These are phyloP conservation scores for Pipistrellus nathusii DNA, from an alignment of 2,797 vertebrate genomes.

Conservation along the genomic window DNA sequence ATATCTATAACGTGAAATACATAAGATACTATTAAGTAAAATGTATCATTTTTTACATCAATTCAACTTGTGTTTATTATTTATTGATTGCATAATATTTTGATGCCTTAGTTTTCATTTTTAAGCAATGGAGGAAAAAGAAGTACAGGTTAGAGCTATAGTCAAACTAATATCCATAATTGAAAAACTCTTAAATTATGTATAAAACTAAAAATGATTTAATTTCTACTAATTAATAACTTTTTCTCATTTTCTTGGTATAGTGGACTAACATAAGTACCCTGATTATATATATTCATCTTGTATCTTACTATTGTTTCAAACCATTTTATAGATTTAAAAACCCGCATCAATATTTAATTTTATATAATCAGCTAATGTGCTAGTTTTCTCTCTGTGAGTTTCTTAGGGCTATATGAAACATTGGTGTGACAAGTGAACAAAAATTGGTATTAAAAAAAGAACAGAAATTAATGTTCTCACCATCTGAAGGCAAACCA, in stretches of 20 bases:
- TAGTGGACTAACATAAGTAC: background rate
- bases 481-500: background rate
- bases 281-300: background rate
- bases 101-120: background rate
- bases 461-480: background rate
- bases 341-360: background rate
- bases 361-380: background rate
- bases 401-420: background rate
- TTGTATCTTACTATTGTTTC: background rate
- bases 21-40: background rate
- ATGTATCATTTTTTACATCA: background rate
- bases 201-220: background rate
- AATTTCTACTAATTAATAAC: background rate
- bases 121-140: background rate
- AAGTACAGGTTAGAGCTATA: background rate
- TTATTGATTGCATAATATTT: background rate
- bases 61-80: background rate
- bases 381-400: background rate
- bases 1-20: background rate
- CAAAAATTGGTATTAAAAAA: background rate
- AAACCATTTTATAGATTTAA: background rate
- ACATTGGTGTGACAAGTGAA: background rate
- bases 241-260: background rate
- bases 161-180: background rate
- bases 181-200: background rate